Percentiles rank a stretch among this genome's conserved stretches.
Conservation (phyloP, 2,888 invertebrate species). For the Parnassius glacialis region DNA sequence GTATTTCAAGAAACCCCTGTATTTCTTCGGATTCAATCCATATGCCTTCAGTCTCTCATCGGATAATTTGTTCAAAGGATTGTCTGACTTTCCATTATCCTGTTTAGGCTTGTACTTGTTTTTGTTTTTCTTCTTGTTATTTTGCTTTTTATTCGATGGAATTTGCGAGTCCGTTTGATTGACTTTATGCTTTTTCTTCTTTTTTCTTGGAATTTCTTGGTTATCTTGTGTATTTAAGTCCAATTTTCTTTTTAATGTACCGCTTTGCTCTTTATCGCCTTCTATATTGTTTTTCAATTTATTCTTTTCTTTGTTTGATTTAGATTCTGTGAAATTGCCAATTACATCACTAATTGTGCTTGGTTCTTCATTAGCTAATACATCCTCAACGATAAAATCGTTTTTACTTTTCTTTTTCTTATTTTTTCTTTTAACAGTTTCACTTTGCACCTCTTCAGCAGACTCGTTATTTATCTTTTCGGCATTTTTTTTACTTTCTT, state of each 20-base stretch:
- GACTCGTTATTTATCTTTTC: constrained; percentile 35
- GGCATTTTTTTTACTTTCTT: constrained; percentile 19
- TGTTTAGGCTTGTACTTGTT: constrained; percentile 46
- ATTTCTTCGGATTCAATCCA: constrained; percentile 95
- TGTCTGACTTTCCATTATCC: constrained; percentile 38
- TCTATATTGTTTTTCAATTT: background rate
- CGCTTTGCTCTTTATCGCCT: background rate
- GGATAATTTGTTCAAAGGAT: constrained; percentile 76
- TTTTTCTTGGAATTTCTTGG: constrained; percentile 7
- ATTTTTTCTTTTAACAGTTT: background rate
- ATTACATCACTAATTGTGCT: constrained; percentile 1
- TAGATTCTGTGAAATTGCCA: background rate
- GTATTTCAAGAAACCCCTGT: constrained; percentile 88
- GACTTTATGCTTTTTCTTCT: constrained; percentile 6
- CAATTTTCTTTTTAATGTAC: constrained; percentile 13
- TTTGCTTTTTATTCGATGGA: constrained; percentile 28
- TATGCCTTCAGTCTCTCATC: constrained; percentile 94
- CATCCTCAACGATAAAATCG: constrained; percentile 11
- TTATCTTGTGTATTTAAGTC: background rate
- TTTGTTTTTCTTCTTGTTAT: constrained; percentile 45
- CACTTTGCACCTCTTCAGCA: background rate
- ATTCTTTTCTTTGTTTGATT: constrained; percentile 3
- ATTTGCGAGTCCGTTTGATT: background rate
- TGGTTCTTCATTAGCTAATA: constrained; percentile 1
- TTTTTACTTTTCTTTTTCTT: constrained; percentile 20